Evolutionary conservation across 2,888 invertebrate species (phyloP).

Genomic region (Drosophila parthenogenetica): DNA sequence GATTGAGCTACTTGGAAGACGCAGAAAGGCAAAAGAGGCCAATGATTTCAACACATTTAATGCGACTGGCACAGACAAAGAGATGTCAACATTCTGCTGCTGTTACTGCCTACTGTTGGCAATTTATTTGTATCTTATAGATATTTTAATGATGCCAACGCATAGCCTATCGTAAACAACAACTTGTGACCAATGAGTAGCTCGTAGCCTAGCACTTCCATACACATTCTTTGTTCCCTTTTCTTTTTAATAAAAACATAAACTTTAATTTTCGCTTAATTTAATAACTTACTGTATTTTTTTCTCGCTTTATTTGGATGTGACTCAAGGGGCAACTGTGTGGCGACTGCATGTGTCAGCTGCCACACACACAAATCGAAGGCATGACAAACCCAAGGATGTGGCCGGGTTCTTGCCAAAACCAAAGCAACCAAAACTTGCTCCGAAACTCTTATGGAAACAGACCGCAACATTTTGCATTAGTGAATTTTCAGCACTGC

Average conservation of each 20-base stretch:
- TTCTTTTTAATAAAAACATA: not conserved
- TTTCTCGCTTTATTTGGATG: not conserved
- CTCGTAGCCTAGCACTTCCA: constrained; percentile 39
- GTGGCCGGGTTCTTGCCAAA: constrained; percentile 62
- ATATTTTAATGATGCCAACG: constrained; percentile 42
- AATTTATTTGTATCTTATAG: constrained; percentile 51
- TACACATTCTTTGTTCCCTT: not conserved
- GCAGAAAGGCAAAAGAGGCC: constrained; percentile 29
- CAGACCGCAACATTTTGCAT: constrained; percentile 75
- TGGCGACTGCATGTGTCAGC: constrained; percentile 55
- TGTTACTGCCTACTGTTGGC: constrained; percentile 47
- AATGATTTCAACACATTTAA: constrained; percentile 71
- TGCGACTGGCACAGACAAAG: constrained; percentile 64
- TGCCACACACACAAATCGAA: constrained; percentile 61
- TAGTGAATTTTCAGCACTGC: constrained; percentile 43
- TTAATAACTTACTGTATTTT: not conserved
- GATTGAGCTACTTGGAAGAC: constrained; percentile 32
- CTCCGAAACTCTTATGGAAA: constrained; percentile 53
- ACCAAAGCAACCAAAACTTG: constrained; percentile 13
- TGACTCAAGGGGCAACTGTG: constrained; percentile 25
- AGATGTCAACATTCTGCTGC: constrained; percentile 60
- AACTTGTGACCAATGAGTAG: constrained; percentile 23
- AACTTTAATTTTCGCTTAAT: not conserved
- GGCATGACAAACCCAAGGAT: constrained; percentile 52
- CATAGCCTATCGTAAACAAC: constrained; percentile 37